Evolutionary conservation across 2,797 vertebrate species (phyloP), one percentile per base, ranked within the genome.

Genomic region (Streptopelia turtur): DNA sequence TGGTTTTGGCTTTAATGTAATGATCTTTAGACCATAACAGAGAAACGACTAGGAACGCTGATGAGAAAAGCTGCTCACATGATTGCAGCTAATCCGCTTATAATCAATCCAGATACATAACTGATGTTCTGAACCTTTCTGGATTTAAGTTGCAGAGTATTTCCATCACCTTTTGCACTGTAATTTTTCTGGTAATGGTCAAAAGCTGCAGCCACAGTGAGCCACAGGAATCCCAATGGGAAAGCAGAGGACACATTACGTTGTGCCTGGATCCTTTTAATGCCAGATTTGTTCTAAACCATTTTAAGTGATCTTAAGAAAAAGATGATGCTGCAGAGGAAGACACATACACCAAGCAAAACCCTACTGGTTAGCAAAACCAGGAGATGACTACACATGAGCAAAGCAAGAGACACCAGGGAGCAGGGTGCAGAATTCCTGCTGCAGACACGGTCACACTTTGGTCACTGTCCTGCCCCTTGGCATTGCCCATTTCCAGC

Each of bases 21-120:
- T 33, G 3, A 66, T 60, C 39, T 78, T 71, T 53, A 60, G 30
- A 68, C 9, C 55, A 6, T 21, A 77, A 61, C 15, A 86, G 17
- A 83, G 16, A 89, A 91, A 78, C 8, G 0, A 71, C 7, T 5
- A 87, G n/a, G 45, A 83, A 56, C 64, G 41, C 8, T 18, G n/a
- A 92, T 27, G 21, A 76, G 45, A 87, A 87, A 89, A 94, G 25
- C 52, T 81, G 39, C 52, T 86, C 47, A 25, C 43, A 83, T 78
- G 28, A 80, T 21, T 4, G 3, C 64, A 11, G 12, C 9, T 35
- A 49, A 53, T 61, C 22, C 0, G 0, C 17, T 68, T 33, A 70
- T 28, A 25, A 83, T 35, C 25, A 43, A 10, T 12, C 24, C 1
- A 2, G 72, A 72, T 6, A 33, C 5, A 8, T 28, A 82, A 71